phyloP scores from a whole-genome alignment of 2,888 invertebrate genomes.

The Polydesmus complanatus region DNA sequence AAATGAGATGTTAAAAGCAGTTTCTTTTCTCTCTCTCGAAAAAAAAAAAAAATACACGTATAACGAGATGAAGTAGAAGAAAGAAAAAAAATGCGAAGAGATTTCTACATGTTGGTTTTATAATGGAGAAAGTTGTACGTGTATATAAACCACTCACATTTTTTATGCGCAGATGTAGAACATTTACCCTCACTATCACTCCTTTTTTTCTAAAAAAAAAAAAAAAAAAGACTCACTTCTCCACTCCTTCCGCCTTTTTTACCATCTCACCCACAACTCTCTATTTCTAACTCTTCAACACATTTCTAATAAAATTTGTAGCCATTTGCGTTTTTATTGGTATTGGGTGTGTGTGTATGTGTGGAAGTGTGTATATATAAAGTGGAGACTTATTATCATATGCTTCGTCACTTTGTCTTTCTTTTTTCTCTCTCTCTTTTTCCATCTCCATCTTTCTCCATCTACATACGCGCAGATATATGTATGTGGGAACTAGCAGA shows the following conservation, averaged over 20 bases:
- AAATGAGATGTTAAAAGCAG: background rate
- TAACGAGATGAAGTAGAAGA: no score
- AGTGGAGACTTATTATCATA: conserved; percentile 11
- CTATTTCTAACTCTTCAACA: no score
- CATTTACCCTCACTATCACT: no score
- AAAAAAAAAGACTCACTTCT: no score
- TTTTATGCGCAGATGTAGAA: no score
- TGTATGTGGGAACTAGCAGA: no score
- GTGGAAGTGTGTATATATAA: background rate
- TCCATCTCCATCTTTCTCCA: background rate
- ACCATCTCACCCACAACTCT: background rate
- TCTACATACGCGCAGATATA: no score
- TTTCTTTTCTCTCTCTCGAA: no score
- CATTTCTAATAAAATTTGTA: conserved; percentile 11
- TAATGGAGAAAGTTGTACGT: background rate
- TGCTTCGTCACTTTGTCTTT: conserved; percentile 14
- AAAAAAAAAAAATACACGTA: no score
- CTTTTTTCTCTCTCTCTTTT: background rate
- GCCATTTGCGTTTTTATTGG: conserved; percentile 14
- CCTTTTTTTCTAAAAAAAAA: no score
- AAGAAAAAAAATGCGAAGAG: no score
- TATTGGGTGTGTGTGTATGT: background rate
- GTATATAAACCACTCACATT: no score
- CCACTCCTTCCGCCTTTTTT: background rate
- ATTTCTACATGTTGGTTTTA: background rate